These are phyloP conservation scores for Clinocottus analis DNA, from an alignment of 2,113 vertebrate genomes.

Conservation along the genomic window DNA sequence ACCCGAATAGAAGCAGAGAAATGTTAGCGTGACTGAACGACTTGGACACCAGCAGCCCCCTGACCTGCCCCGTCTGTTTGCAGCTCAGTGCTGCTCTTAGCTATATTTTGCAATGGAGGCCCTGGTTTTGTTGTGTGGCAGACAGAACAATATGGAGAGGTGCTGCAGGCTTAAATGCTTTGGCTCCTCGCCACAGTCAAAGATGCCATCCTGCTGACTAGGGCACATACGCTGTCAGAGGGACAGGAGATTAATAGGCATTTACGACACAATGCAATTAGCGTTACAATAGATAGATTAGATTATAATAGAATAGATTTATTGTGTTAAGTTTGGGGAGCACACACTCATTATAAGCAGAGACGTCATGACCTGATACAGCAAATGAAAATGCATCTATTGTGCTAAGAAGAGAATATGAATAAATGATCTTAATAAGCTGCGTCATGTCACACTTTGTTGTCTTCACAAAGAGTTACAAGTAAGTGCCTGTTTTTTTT, in stretches of 20 bases:
- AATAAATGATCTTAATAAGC: neutral
- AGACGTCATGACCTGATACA: neutral
- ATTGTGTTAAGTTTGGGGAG: neutral
- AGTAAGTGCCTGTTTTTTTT: constrained; percentile 23
- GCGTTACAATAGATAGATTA: constrained; percentile 17
- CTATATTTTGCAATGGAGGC: constrained; percentile 40
- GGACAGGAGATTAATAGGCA: constrained; percentile 46
- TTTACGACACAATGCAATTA: constrained; percentile 41
- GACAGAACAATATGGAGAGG: constrained; percentile 66
- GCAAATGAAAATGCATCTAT: neutral
- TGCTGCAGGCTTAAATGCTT: constrained; percentile 56
- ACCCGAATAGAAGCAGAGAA: neutral
- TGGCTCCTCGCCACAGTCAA: constrained; percentile 41
- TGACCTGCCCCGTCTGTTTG: constrained; percentile 24
- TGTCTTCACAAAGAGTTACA: constrained; percentile 13
- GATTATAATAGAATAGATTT: too few species aligned
- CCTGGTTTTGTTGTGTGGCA: constrained; percentile 57
- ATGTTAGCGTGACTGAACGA: constrained; percentile 15
- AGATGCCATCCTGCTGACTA: constrained; percentile 72
- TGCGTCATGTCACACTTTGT: neutral
- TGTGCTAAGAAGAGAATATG: neutral
- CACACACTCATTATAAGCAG: neutral
- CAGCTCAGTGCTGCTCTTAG: constrained; percentile 11
- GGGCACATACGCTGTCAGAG: constrained; percentile 51
- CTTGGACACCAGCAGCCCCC: constrained; percentile 6